Percentiles rank a stretch among this genome's conserved stretches.
phyloP scores from a whole-genome alignment of 2,797 vertebrate species.

The Coccyzus lansbergi region DNA sequence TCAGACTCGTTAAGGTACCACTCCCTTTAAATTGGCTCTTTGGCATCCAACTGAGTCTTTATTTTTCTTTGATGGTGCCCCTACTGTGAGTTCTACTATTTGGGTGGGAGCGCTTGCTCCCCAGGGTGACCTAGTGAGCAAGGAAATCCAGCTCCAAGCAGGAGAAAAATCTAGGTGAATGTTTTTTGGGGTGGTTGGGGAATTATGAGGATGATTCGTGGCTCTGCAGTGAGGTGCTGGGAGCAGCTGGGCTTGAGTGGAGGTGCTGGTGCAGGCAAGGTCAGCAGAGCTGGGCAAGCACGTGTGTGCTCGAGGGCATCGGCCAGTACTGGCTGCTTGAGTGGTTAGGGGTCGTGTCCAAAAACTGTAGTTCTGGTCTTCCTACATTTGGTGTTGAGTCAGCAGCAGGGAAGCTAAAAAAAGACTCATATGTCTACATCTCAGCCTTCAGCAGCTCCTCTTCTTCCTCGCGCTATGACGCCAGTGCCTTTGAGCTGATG shows the following conservation, averaged over 20 bases:
- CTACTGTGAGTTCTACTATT: background rate
- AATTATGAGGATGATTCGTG: background rate
- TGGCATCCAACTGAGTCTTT: background rate
- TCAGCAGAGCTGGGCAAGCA: rapidly evolving
- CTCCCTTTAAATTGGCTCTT: background rate
- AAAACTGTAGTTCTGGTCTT: background rate
- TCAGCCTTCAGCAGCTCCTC: conserved; percentile 20
- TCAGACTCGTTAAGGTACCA: background rate
- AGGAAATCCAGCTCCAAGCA: background rate
- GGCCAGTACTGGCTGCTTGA: background rate
- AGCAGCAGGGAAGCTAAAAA: conserved; percentile 41
- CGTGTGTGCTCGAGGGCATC: too few species aligned
- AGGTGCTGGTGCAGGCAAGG: background rate
- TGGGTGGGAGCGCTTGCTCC: background rate
- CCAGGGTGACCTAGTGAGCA: background rate
- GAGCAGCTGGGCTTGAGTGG: background rate
- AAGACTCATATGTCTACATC: background rate
- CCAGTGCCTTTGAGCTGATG: background rate
- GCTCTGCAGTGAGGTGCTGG: background rate
- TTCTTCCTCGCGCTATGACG: conserved; percentile 4
- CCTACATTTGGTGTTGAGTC: conserved; percentile 28
- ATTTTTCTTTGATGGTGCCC: background rate
- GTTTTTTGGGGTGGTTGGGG: background rate
- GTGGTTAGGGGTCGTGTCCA: background rate
- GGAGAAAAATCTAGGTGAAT: background rate